Percentiles rank a stretch among this genome's conserved stretches.
These are phyloP conservation scores for Eumerus sabulonum DNA, from an alignment of 2,888 invertebrate genomes.

Conservation along the genomic window DNA sequence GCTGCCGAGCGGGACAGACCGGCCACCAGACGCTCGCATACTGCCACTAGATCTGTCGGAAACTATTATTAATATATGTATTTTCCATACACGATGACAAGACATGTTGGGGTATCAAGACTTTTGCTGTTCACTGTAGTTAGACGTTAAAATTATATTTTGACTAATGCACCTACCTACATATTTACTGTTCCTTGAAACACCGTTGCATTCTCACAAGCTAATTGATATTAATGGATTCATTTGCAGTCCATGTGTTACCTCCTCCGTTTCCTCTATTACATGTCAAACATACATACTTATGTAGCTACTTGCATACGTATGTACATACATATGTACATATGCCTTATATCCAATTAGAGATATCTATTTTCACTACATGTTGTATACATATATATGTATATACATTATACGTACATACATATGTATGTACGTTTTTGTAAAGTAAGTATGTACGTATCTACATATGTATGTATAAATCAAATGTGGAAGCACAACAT, in stretches of 20 bases:
- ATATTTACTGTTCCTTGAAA: background rate
- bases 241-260: background rate
- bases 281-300: no score
- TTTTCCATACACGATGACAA: no score
- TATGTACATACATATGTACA: background rate
- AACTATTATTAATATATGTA: no score
- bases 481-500: slow-evolving; percentile 46
- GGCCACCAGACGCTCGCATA: no score
- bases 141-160: no score
- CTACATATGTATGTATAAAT: slow-evolving; percentile 61
- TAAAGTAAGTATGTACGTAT: slow-evolving; percentile 59
- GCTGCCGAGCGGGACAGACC: no score
- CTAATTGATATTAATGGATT: slow-evolving; percentile 41
- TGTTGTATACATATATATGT: background rate
- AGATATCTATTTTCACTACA: slow-evolving; percentile 57
- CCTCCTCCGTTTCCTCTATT: no score
- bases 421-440: background rate
- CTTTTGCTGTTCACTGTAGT: no score
- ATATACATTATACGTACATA: background rate
- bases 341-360: slow-evolving; percentile 50
- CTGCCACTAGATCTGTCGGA: no score
- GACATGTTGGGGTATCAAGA: no score
- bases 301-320: background rate
- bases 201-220: slow-evolving; percentile 9
- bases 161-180: no score